phyloP scores from a whole-genome alignment of 2,888 invertebrate genomes.

The Melanostoma mellinum region DNA sequence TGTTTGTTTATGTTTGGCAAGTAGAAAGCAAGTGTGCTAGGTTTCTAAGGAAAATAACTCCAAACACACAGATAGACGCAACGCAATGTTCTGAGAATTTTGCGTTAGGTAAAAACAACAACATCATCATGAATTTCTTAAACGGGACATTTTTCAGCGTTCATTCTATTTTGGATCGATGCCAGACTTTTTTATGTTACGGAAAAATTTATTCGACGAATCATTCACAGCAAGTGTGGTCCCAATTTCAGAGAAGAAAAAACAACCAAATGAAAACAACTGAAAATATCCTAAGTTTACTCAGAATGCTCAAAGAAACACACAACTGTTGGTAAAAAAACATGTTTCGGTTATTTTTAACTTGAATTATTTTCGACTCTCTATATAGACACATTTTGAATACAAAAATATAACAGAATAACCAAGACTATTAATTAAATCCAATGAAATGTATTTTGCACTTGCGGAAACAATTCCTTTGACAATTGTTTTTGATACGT shows the following conservation, averaged over 20 bases:
- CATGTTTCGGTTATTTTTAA: constrained; percentile 32
- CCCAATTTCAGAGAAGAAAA: constrained; percentile 13
- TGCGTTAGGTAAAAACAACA: no score
- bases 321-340: constrained; percentile 23
- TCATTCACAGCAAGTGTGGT: constrained; percentile 39
- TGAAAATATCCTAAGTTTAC: constrained; percentile 12
- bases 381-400: background rate
- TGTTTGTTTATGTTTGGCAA: constrained; percentile 26
- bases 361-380: constrained; percentile 6
- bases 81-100: no score
- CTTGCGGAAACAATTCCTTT: constrained; percentile 31
- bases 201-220: constrained; percentile 38
- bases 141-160: background rate
- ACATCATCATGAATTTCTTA: constrained; percentile 9
- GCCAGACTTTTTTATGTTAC: constrained; percentile 26
- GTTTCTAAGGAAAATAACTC: background rate
- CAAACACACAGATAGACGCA: no score
- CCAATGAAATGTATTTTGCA: background rate
- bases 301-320: background rate
- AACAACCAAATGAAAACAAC: background rate
- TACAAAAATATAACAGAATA: background rate
- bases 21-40: constrained; percentile 4
- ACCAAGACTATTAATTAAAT: background rate
- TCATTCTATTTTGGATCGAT: constrained; percentile 43
- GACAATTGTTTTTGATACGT: constrained; percentile 3